A percentile compares a stretch with the other conserved stretches of the same genome.
These are phyloP conservation scores for cattle (Bos taurus) DNA, from an alignment of 2,113 vertebrate genomes.

Conservation along the genomic window DNA sequence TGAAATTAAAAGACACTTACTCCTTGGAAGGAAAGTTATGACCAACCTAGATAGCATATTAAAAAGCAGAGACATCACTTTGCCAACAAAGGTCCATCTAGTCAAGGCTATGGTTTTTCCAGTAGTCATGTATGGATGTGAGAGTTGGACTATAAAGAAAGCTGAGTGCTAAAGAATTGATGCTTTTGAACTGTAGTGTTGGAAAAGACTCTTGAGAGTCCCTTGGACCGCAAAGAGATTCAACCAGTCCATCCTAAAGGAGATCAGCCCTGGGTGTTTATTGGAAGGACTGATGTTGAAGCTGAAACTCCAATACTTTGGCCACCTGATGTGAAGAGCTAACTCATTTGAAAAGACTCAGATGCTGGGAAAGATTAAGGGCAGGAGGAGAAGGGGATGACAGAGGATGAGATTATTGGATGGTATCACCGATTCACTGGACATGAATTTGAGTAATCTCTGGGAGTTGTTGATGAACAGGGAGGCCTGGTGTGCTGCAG, in stretches of 20 bases:
- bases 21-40: not conserved
- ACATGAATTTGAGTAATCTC: not conserved
- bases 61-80: not conserved
- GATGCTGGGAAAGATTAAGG: not conserved
- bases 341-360: not conserved
- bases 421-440: not conserved
- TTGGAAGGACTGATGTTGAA: not conserved
- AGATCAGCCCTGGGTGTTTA: not conserved
- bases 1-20: rapidly evolving
- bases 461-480: not conserved
- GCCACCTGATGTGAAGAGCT: rapidly evolving
- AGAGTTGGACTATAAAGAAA: not conserved
- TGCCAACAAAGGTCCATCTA: not conserved
- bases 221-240: not conserved
- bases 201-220: not conserved
- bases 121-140: not conserved
- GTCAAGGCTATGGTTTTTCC: not conserved
- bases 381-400: not conserved
- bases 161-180: rapidly evolving
- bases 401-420: not conserved
- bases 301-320: not conserved
- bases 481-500: not conserved
- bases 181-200: not conserved
- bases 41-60: not conserved
- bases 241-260: not conserved